A percentile compares a stretch with the other conserved stretches of the same genome.
Conservation (phyloP, 2,113 vertebrate genomes). For the Epinephelus moara region DNA sequence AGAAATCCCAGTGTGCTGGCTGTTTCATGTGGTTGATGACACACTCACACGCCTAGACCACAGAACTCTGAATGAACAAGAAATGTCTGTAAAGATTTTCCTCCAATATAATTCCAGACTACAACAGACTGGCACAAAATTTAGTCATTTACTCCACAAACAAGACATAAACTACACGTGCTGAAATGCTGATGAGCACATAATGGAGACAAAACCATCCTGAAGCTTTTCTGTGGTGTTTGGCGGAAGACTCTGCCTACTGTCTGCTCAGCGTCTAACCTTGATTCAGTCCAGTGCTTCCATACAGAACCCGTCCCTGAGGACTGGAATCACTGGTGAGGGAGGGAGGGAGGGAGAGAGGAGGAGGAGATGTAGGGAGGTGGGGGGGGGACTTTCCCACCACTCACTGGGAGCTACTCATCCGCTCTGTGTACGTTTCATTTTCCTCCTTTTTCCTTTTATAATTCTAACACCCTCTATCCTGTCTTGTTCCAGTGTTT, state of each 20-base stretch:
- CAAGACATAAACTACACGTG: constrained; percentile 29
- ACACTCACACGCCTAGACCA: constrained; percentile 37
- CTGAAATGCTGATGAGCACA: constrained; percentile 11
- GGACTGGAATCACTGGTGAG: constrained; percentile 36
- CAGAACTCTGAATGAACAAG: constrained; percentile 56
- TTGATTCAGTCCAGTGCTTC: constrained; percentile 47
- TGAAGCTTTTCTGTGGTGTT: constrained; percentile 9
- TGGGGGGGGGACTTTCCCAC: constrained; percentile 54
- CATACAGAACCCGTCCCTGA: constrained; percentile 46
- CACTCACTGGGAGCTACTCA: constrained; percentile 40
- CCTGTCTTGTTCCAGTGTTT: background rate
- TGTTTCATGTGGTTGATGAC: constrained; percentile 66
- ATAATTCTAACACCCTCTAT: background rate
- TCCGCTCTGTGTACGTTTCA: constrained; percentile 23
- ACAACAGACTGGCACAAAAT: constrained; percentile 35
- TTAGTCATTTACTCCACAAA: constrained; percentile 41
- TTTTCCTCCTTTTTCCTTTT: background rate
- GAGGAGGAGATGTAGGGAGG: constrained; percentile 7
- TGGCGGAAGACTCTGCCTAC: constrained; percentile 33
- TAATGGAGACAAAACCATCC: constrained; percentile 27
- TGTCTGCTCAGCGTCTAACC: constrained; percentile 22
- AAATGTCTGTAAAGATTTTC: constrained; percentile 48
- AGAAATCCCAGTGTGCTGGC: constrained; percentile 45
- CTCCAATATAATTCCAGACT: constrained; percentile 46
- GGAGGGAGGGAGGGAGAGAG: constrained; percentile 12